Evolutionary conservation across 1,140 invertebrate species (phyloP), one percentile per base, ranked within the genome.

Genomic region (Condylostylus longicornis): DNA sequence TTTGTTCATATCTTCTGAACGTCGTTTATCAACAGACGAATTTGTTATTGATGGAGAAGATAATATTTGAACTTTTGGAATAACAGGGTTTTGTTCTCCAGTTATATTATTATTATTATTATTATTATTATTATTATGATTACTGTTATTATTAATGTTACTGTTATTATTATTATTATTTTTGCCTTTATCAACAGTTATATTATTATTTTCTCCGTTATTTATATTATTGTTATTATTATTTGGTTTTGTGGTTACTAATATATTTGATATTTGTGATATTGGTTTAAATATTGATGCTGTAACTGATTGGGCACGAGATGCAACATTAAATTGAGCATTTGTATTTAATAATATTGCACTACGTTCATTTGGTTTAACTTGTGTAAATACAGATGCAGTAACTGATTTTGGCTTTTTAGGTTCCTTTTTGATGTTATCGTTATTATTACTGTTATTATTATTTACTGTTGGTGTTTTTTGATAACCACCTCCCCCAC

Each of bases 1-100:
- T 64, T 85, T 83, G 64, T 83, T 88, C 86, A 94, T 90, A 62
- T 90, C 86, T 70, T 87, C 74, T 40, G 86, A 82, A 53, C 79
- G 74, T 46, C 40, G 42, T 39, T 4, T 81, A 83, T 40, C n/a
- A n/a, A 75, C 77, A 59, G 89, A 87, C 50, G 88, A 82, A 49
- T 75, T 75, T 44, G 72, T 70, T 28, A 79, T 80, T 39, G 78
- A 71, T 33, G 75, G 72, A 53, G 75, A 70, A 5, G 75, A 72
- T 34, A 66, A 34, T 65, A 19, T 31, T 28, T 38, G 18, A 21
- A 41, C 21, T 34, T 41, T 50, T 13, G 44, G n/a, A n/a, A n/a
- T n/a, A n/a, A n/a, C n/a, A n/a, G n/a, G n/a, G n/a, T n/a, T n/a
- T n/a, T n/a, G n/a, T n/a, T n/a, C n/a, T n/a, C n/a, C n/a, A n/a